phyloP scores from a whole-genome alignment of 2,888 invertebrate species.

The Cryptosula pallasiana region DNA sequence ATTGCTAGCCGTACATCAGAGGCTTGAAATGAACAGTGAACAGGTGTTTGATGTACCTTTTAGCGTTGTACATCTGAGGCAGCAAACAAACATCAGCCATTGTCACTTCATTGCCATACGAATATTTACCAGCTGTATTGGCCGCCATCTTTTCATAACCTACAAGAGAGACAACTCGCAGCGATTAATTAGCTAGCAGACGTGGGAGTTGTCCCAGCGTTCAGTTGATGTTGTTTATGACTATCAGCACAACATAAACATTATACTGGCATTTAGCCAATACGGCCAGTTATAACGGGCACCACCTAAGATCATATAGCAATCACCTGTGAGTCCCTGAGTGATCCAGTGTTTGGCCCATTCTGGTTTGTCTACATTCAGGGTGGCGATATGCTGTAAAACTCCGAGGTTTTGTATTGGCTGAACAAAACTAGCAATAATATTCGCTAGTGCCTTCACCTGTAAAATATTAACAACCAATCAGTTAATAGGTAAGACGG shows the following conservation, averaged over 20 bases:
- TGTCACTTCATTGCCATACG: slow-evolving; percentile 87
- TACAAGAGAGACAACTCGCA: no score
- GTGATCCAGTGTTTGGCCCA: slow-evolving; percentile 93
- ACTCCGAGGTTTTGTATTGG: slow-evolving; percentile 89
- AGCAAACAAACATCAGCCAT: slow-evolving; percentile 91
- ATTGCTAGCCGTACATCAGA: no score
- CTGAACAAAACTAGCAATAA: slow-evolving; percentile 89
- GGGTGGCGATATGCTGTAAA: slow-evolving; percentile 58
- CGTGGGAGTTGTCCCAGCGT: no score
- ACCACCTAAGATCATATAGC: no score
- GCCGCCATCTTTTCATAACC: slow-evolving; percentile 83
- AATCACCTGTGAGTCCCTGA: slow-evolving; percentile 68
- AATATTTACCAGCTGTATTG: slow-evolving; percentile 70
- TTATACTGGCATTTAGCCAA: no score
- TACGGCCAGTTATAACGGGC: no score
- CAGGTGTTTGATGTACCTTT: slow-evolving; percentile 60
- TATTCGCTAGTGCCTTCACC: slow-evolving; percentile 78
- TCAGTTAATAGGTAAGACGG: no score
- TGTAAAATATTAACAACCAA: slow-evolving; percentile 29
- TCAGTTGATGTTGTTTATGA: no score
- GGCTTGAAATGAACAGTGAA: no score
- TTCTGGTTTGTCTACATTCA: slow-evolving; percentile 63
- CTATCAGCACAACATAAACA: no score
- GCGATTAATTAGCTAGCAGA: no score
- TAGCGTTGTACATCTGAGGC: slow-evolving; percentile 90